These are phyloP conservation scores for Choloepus hoffmanni DNA, from an alignment of 2,113 vertebrate species.

Conservation along the genomic window DNA sequence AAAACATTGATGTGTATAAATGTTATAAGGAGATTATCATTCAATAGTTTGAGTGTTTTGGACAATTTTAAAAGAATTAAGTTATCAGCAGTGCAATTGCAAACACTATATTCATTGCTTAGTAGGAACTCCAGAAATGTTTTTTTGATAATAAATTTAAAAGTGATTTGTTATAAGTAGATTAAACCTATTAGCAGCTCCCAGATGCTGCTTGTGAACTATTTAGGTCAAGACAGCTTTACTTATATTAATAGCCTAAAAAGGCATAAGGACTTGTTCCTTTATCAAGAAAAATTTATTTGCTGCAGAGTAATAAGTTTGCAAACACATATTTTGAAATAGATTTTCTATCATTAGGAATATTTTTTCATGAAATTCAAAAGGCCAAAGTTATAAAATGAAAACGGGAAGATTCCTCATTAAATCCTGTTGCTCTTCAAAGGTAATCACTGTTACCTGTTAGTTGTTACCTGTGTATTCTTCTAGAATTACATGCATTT, in stretches of 20 bases:
- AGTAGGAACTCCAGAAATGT: background rate
- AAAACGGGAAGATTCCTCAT: background rate
- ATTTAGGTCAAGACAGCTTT: slow-evolving; percentile 43
- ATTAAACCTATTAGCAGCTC: slow-evolving; percentile 54
- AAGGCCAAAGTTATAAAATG: background rate
- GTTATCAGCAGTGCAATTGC: background rate
- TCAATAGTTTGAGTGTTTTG: background rate
- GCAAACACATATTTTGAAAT: background rate
- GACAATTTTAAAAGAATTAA: background rate
- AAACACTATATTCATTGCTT: background rate
- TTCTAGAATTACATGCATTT: background rate
- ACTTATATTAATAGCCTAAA: background rate
- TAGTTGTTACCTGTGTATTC: background rate
- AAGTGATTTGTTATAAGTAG: slow-evolving; percentile 47
- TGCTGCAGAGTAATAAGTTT: background rate
- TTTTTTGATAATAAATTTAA: slow-evolving; percentile 16
- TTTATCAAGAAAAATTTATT: background rate
- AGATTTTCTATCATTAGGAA: background rate
- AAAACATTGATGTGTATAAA: background rate
- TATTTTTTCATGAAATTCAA: background rate
- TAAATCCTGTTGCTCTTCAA: background rate
- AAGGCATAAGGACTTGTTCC: background rate
- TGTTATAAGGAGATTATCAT: background rate
- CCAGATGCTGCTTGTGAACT: slow-evolving; percentile 49
- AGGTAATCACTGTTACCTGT: background rate